Evolutionary conservation across 2,113 vertebrate species (phyloP).

Genomic region (Nicator chloris): DNA sequence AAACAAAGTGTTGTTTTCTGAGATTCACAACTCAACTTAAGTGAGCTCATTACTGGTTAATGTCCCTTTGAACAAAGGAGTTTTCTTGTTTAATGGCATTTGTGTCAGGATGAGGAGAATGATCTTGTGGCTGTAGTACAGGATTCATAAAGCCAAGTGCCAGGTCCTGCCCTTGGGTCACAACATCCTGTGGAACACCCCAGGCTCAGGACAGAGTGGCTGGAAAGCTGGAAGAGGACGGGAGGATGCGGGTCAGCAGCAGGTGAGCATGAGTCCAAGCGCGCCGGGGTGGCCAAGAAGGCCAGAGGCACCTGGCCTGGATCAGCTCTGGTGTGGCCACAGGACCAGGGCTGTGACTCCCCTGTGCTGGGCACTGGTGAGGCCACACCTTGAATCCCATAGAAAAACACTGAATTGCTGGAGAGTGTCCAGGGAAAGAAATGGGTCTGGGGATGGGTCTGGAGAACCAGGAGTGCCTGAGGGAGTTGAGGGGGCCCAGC

Average conservation of each 20-base stretch:
- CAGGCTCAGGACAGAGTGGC: neutral
- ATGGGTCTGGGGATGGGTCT: neutral
- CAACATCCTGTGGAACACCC: neutral
- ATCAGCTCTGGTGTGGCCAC: neutral
- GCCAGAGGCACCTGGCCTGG: neutral
- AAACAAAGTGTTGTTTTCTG: neutral
- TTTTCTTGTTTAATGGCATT: neutral
- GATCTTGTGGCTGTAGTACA: neutral
- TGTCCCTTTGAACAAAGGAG: neutral
- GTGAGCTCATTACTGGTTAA: neutral
- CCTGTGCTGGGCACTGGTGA: neutral
- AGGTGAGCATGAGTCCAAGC: neutral
- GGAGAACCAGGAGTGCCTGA: accelerated
- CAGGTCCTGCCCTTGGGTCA: neutral
- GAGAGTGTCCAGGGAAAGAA: neutral
- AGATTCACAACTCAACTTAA: neutral
- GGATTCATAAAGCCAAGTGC: neutral
- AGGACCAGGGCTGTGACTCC: neutral
- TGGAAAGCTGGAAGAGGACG: neutral
- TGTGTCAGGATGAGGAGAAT: slow-evolving; percentile 14
- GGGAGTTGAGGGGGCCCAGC: neutral
- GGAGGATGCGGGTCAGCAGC: neutral
- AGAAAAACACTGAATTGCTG: neutral
- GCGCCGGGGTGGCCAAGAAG: neutral
- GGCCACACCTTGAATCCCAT: neutral